A percentile compares a stretch with the other conserved stretches of the same genome.
Conservation (phyloP, 1,140 invertebrate genomes). For the Drosophila suzukii region DNA sequence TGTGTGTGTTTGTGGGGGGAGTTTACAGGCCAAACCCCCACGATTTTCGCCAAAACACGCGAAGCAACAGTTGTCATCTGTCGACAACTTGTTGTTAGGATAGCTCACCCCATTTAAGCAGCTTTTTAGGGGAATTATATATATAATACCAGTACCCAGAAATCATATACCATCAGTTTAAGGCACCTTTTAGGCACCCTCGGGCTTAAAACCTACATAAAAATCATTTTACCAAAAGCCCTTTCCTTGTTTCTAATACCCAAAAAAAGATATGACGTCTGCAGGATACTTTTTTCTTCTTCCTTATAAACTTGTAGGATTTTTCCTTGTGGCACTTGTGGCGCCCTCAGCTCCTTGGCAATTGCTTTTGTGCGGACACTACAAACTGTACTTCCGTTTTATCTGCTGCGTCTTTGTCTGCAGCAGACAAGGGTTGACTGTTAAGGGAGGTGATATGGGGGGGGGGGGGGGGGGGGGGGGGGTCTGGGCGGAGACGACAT, state of each 20-base stretch:
- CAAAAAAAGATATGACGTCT: constrained; percentile 34
- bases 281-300: constrained; percentile 18
- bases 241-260: constrained; percentile 21
- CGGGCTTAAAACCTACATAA: constrained; percentile 18
- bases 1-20: neutral
- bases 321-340: constrained; percentile 52
- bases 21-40: neutral
- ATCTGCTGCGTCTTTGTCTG: constrained; percentile 71
- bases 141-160: neutral
- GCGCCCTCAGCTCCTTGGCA: constrained; percentile 52
- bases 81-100: constrained; percentile 69
- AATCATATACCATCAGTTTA: constrained; percentile 7
- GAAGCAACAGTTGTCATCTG: constrained; percentile 72
- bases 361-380: constrained; percentile 72
- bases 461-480: neutral
- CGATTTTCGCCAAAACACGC: constrained; percentile 13
- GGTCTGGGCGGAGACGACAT: constrained; percentile 37
- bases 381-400: constrained; percentile 77
- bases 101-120: neutral
- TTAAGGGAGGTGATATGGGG: neutral
- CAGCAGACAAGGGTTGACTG: constrained; percentile 6
- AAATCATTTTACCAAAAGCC: constrained; percentile 45
- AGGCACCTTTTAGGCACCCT: neutral
- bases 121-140: constrained; percentile 3
- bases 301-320: constrained; percentile 10